Evolutionary conservation across 2,113 vertebrate species (phyloP), one percentile per base, ranked within the genome.

Genomic region (Tursiops truncatus): DNA sequence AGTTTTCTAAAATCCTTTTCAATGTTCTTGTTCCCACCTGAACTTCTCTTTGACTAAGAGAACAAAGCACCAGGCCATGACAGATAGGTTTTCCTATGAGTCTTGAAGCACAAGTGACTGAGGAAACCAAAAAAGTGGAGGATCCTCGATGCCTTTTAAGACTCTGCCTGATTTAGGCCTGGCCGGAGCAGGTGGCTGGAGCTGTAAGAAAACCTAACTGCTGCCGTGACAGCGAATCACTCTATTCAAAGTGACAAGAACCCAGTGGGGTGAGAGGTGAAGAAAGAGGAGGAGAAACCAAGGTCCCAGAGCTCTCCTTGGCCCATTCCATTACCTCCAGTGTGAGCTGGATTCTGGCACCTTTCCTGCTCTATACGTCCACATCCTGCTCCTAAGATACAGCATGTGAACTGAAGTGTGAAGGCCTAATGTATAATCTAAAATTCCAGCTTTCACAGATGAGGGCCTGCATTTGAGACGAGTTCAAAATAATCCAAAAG

Each of bases 401-500:
- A 9, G 38, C 79, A n/a, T 2, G 1, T 23, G 33, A 77, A 62
- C 38, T 68, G 15, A 68, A 13, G 17, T 12, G 18, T 26, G 50
- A 6, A 68, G 53, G 44, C 58, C 77, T 81, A 44, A 73, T 5
- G 14, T 10, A 62, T 63, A 63, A 60, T 8, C 77, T 67, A 77
- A 74, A 81, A 87, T 56, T 33, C 31, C 56, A 71, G 25, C 33
- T 15, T 44, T 70, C 60, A 3, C 4, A 11, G 11, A 50, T 2
- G 65, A 83, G 12, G 9, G 71, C 58, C 87, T 38, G n/a, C 28
- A 15, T 25, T n/a, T 53, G n/a, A 85, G 41, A 76, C 6, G 41
- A 76, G 67, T 31, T 83, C 70, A 85, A 86, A 92, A 96, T 21
- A 90, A 96, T 4, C 63, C 76, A 82, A 67, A 95, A 90, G 76